Percentiles rank a stretch among this genome's conserved stretches.
Evolutionary conservation across 2,113 vertebrate genomes (phyloP).

Genomic region (Spermophilus dauricus): DNA sequence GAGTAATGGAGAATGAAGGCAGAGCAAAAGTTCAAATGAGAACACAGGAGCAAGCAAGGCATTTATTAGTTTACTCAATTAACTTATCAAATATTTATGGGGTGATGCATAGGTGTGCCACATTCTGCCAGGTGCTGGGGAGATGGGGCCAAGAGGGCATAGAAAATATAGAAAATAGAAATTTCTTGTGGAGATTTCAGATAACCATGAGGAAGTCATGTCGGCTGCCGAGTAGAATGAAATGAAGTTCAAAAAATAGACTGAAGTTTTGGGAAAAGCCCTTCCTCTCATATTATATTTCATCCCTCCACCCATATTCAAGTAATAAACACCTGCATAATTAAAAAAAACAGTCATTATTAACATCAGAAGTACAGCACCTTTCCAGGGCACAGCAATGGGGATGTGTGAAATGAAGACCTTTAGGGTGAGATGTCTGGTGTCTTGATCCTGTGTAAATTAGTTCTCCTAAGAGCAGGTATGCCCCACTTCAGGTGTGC

Average conservation of each 20-base stretch:
- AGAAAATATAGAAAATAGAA: no score
- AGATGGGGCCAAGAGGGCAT: no score
- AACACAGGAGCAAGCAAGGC: neutral
- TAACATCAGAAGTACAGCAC: neutral
- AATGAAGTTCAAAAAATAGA: neutral
- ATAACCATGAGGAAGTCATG: neutral
- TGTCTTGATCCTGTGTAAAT: neutral
- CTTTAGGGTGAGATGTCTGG: neutral
- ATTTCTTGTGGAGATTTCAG: neutral
- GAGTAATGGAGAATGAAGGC: neutral
- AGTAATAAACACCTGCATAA: neutral
- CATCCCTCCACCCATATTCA: neutral
- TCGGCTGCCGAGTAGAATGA: neutral
- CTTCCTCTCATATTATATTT: neutral
- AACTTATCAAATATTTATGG: constrained; percentile 10
- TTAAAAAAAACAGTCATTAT: neutral
- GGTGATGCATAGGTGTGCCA: neutral
- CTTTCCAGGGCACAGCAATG: neutral
- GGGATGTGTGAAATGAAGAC: neutral
- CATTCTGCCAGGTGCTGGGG: neutral
- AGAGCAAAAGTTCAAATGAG: neutral
- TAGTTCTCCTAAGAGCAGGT: neutral
- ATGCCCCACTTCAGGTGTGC: neutral
- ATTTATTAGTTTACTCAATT: neutral
- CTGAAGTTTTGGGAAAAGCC: neutral